Evolutionary conservation across 2,888 invertebrate genomes (phyloP).

Genomic region (Sesia apiformis): DNA sequence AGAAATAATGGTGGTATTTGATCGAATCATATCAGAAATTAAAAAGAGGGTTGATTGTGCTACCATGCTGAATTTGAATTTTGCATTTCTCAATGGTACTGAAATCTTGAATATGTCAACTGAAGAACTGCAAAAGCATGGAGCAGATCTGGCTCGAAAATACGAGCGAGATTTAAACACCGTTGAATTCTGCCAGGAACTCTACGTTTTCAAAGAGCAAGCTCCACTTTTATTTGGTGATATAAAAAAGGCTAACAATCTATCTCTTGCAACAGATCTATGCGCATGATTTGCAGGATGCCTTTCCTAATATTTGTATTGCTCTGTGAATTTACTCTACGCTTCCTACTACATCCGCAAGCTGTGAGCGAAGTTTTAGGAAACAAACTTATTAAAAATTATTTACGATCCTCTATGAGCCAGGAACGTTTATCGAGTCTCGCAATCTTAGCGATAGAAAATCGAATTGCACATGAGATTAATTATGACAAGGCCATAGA

Average conservation of each 20-base stretch:
- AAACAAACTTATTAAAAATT: conserved; percentile 13
- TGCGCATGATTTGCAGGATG: neutral
- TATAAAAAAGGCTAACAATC: conserved; percentile 6
- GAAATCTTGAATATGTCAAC: conserved; percentile 9
- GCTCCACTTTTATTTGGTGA: conserved; percentile 8
- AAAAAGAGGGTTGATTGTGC: conserved; percentile 11
- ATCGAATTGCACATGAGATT: conserved; percentile 11
- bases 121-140: conserved; percentile 6
- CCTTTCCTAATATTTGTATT: neutral
- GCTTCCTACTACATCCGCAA: conserved; percentile 16
- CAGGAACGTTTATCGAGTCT: conserved; percentile 16
- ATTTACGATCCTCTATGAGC: conserved; percentile 12
- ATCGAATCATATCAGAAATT: conserved; percentile 13
- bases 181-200: conserved; percentile 11
- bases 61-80: conserved; percentile 7
- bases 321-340: conserved; percentile 14
- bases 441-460: conserved; percentile 16
- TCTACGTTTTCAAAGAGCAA: conserved; percentile 11
- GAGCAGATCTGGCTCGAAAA: conserved; percentile 14
- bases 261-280: conserved; percentile 1
- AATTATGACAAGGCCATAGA: conserved; percentile 9
- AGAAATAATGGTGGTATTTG: conserved; percentile 12
- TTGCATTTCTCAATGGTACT: conserved; percentile 8
- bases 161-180: conserved; percentile 9
- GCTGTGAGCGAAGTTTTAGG: conserved; percentile 19